Evolutionary conservation across 1,140 invertebrate species (phyloP), one percentile per base, ranked within the genome.

Genomic region (Aphelinus atriplicis): DNA sequence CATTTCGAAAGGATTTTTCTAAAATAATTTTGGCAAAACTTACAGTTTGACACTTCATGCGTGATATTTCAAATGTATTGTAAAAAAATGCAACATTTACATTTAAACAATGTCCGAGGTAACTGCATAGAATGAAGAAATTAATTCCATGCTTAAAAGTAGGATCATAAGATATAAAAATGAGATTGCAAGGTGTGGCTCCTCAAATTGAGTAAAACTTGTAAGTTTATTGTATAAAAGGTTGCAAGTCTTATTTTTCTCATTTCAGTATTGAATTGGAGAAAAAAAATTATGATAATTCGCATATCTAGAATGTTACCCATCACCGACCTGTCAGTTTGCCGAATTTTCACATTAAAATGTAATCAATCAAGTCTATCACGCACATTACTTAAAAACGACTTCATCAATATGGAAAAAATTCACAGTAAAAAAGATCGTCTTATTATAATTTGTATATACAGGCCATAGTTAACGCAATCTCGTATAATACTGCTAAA

Each of bases 401-500:
- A 65, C 53, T 77, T 71, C 46, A 63, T n/a, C 64, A 65, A 60
- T 77, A 80, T 46, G 78, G 72, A 79, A 81, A 82, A 83, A 86
- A 80, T 82, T 82, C 82, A 79, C 76, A 80, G 80, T 82, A 80
- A 80, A 85, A 83, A 80, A 79, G 71, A 79, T 81, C 62, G 43
- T 76, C 79, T 82, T 79, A 79, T 80, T 72, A 75, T 80, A 80
- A 78, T 78, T 79, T 62, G 78, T 80, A 75, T 83, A 76, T 79
- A 79, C 75, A 83, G 78, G 81, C 75, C 77, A 80, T 78, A 78
- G 78, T 77, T 77, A 78, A 79, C 81, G 72, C 68, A 79, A 79
- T 77, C 79, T 80, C 66, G 81, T 81, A 80, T 83, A 84, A 83
- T 83, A 85, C 77, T 83, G 81, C 72, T 68, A 51, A 79, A 76